Percentiles rank a stretch among this genome's conserved stretches.
Evolutionary conservation across 2,113 vertebrate species (phyloP).

Genomic region (Otolemur garnettii): DNA sequence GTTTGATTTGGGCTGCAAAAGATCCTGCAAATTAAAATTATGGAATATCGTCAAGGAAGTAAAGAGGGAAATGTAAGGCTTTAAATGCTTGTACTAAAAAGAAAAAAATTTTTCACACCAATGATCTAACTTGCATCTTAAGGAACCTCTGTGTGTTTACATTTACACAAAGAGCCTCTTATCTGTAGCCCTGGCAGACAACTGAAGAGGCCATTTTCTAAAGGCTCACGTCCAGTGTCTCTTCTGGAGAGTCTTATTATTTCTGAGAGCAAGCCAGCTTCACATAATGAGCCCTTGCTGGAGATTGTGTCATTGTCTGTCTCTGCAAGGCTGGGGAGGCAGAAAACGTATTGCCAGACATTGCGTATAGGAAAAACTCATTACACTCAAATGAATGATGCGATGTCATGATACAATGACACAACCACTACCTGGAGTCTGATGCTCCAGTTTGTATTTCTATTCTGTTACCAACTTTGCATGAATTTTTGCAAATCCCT

Average conservation of each 20-base stretch:
- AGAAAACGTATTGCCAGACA: background rate
- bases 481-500: conserved; percentile 6
- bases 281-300: background rate
- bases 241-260: background rate
- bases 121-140: background rate
- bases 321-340: background rate
- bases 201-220: background rate
- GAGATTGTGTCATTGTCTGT: background rate
- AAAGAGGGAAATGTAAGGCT: background rate
- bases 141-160: background rate
- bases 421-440: background rate
- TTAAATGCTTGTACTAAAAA: background rate
- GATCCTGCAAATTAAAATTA: conserved; percentile 3
- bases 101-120: background rate
- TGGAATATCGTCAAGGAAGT: background rate
- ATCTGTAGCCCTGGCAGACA: background rate
- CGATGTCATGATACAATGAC: background rate
- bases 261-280: conserved; percentile 52
- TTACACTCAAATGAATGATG: conserved; percentile 13
- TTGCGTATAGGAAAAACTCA: background rate
- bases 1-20: background rate
- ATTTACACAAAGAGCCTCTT: background rate
- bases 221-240: background rate
- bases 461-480: background rate
- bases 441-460: background rate